Base-by-base conservation (phyloP, 2,113 vertebrate genomes). In the Thryonomys swinderianus region DNA sequence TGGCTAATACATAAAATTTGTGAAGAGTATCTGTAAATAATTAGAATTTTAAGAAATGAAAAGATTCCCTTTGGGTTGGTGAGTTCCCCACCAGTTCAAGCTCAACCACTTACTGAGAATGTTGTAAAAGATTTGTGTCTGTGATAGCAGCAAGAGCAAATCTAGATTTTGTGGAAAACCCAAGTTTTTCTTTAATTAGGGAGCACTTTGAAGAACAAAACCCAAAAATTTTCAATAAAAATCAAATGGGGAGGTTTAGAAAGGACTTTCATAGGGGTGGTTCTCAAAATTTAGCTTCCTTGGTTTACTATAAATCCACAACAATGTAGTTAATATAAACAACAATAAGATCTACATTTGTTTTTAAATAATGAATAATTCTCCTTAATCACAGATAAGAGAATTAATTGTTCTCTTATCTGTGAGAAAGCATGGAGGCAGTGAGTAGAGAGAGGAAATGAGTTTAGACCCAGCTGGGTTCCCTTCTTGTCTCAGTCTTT, bases 311-410 rank as follows among this genome's bases (percentile, higher is more conserved):
- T 59, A 95, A 95, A 83, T 78, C 91, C 37, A 51, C 5, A 57
- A 37, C 27, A 89, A 83, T 17, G 57, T 66, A 85, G 34, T 92
- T 88, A n/a, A 20, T 34, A 81, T 85, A 79, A 55, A 87, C 21
- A 89, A 85, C n/a, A 14, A 16, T n/a, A 32, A 57, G n/a, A 88
- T 76, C 51, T 86, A 53, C 78, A 80, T 85, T 79, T 86, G 23
- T 66, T 90, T 96, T 89, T 61, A 95, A 96, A 62, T 80, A 40
- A 93, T 88, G 13, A 81, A 61, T 32, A 93, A 76, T 88, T 64
- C 34, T 81, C 61, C 78, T 91, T 62, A 88, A n/a, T n/a, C n/a
- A n/a, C n/a, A 23, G 79, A 91, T 89, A 53, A 81, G n/a, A n/a
- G n/a, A 85, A 85, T 92, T 40, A 91, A 85, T 71, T 67, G 25